Evolutionary conservation across 2,888 invertebrate species (phyloP), one percentile per base, ranked within the genome.

Genomic region (Cephus spinipes): DNA sequence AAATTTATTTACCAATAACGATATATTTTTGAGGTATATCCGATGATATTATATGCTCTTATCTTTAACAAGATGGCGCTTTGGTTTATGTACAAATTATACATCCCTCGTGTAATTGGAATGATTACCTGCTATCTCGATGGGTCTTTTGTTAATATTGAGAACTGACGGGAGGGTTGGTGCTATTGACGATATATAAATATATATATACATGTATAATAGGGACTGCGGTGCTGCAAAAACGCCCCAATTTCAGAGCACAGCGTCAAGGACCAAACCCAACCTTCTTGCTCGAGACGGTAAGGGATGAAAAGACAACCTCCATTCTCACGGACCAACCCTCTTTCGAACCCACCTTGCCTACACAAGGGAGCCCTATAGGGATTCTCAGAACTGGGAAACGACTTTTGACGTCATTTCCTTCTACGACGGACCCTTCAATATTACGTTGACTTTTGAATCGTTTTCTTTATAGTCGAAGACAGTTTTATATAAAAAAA

Each of bases 321-420:
- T 23, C 4, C 55, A 55, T 55, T 55, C 55, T 55, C 55, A 55
- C 55, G 55, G 23, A 23, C 55, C 55, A 1, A 55, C 23, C 55
- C 55, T 55, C 55, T 23, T 23, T 23, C 55, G 55, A 55, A 23
- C 23, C 55, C 9, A 55, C 32, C 31, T 31, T 31, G 31, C 12
- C 31, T 71, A 12, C 71, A 12, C 71, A 71, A 71, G 71, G 71
- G 32, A 33, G 71, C 23, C 71, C 71, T 31, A 33, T 33, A 71
- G 32, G 71, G 33, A 71, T 31, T 23, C 32, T 31, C 40, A n/a
- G 40, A 69, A 71, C 74, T 77, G 55, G 77, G 75, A 77, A 75
- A 75, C 75, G 77, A 77, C 77, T 71, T 55, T 74, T 77, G 69
- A 74, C 77, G 75, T 71, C 40, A 75, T 74, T 77, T 77, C 75